Evolutionary conservation across 2,888 invertebrate genomes (phyloP).

Genomic region (Brachyptera risi): DNA sequence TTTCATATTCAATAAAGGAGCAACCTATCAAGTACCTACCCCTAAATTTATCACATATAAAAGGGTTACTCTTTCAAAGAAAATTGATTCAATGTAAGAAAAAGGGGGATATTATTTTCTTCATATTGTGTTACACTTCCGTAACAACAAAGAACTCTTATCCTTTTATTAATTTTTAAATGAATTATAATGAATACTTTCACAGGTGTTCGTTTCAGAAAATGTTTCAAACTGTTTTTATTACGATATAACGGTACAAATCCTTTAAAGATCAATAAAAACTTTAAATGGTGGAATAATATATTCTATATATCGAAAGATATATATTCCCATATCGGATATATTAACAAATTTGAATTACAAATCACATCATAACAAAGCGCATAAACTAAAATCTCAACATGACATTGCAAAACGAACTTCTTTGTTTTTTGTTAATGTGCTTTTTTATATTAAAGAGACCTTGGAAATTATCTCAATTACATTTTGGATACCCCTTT

Average conservation of each 20-base stretch:
- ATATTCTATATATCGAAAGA: too few species aligned
- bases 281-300: neutral
- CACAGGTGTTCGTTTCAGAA: neutral
- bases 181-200: slow-evolving; percentile 1
- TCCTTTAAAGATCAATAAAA: neutral
- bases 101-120: slow-evolving; percentile 4
- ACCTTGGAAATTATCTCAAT: neutral
- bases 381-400: neutral
- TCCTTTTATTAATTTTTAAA: neutral
- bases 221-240: neutral
- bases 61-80: neutral
- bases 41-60: neutral
- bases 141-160: neutral
- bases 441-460: too few species aligned
- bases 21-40: slow-evolving; percentile 1
- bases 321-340: too few species aligned
- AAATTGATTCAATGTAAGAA: slow-evolving; percentile 7
- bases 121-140: slow-evolving; percentile 5
- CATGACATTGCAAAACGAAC: neutral
- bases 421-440: neutral
- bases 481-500: neutral
- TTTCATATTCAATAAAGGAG: neutral
- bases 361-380: neutral
- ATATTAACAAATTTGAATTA: too few species aligned
- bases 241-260: neutral